Base-by-base conservation (phyloP, 2,888 invertebrate genomes). In the Pogonocherus hispidulus region DNA sequence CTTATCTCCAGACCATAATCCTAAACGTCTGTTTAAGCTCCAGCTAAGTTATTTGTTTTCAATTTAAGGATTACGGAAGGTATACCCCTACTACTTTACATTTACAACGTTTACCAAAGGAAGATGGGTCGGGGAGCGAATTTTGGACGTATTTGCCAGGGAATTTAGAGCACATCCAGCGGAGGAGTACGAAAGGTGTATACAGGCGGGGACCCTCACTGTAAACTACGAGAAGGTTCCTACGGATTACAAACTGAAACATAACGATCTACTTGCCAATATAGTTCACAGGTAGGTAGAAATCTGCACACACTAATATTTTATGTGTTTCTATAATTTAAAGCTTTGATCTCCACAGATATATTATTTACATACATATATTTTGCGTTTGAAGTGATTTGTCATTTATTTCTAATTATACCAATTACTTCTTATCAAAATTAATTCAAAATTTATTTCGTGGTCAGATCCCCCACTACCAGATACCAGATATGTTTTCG, bases 21-120 rank as follows among this genome's bases (percentile, higher is more conserved):
- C 51, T 3, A 19, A 62, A 37, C 51, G 51, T 49, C 22, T 37
- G 37, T 59, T 47, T 32, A 62, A 41, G 41, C n/a, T 46, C 19
- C 46, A 18, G 32, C 55, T 63, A 44, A 63, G 54, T 63, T 55
- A 63, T 52, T 67, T 59, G 51, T 32, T 74, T 70, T 76, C 70
- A 76, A 71, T 85, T 87, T 19, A 89, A 96, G 97, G 96, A 78
- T 90, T 98, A 77, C 90, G 98, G 77, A 98, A 98, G 89, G 98
- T 98, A 1, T 97, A 96, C 85, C 98, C 98, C 0, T 98, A 98
- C 87, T 95, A 96, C 87, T 98, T 96, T 88, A 96, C 96, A 70
- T 98, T 97, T 87, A 95, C 96, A 71, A 96, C 97, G 41, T 97
- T 96, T 87, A 96, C 96, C 70, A 98, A 98, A 87, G 96, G 97